phyloP scores from a whole-genome alignment of 1,140 invertebrate species.

The Formica selysi region DNA sequence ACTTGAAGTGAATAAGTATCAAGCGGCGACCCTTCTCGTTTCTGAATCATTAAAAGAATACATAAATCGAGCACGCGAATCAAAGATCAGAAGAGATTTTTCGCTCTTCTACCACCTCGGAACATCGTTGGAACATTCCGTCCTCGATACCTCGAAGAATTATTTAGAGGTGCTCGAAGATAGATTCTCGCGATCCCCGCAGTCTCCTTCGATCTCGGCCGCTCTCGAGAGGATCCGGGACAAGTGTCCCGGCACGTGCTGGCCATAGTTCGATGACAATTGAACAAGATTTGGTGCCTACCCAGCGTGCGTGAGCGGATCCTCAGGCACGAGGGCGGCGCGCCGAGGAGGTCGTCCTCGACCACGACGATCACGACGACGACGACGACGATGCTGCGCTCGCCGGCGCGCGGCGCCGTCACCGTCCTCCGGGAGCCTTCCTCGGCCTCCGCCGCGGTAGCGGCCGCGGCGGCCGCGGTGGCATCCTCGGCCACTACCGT shows the following conservation, averaged over 20 bases:
- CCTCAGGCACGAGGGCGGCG: constrained; percentile 74
- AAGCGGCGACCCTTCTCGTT: neutral
- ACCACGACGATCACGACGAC: constrained; percentile 65
- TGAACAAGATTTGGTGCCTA: constrained; percentile 80
- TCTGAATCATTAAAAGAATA: neutral
- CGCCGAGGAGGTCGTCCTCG: constrained; percentile 73
- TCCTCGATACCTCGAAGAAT: constrained; percentile 1
- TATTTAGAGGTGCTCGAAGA: neutral
- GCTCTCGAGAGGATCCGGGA: neutral
- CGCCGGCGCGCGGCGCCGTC: constrained; percentile 79
- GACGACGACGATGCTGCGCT: constrained; percentile 81
- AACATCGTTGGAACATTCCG: constrained; percentile 13
- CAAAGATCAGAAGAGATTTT: neutral
- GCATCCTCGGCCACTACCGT: constrained; percentile 79
- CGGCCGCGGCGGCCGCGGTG: constrained; percentile 40
- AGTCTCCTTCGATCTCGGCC: neutral
- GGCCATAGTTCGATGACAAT: constrained; percentile 72
- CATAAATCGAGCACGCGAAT: too few relatives aligned
- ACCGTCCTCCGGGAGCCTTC: constrained; percentile 73
- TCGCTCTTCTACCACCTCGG: too few relatives aligned
- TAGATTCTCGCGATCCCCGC: neutral
- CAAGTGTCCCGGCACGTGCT: constrained; percentile 26
- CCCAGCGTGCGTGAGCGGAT: constrained; percentile 77
- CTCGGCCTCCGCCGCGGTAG: constrained; percentile 68
- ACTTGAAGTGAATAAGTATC: neutral